Conservation (phyloP, 2,797 vertebrate genomes). For the Centroberyx gerrardi region DNA sequence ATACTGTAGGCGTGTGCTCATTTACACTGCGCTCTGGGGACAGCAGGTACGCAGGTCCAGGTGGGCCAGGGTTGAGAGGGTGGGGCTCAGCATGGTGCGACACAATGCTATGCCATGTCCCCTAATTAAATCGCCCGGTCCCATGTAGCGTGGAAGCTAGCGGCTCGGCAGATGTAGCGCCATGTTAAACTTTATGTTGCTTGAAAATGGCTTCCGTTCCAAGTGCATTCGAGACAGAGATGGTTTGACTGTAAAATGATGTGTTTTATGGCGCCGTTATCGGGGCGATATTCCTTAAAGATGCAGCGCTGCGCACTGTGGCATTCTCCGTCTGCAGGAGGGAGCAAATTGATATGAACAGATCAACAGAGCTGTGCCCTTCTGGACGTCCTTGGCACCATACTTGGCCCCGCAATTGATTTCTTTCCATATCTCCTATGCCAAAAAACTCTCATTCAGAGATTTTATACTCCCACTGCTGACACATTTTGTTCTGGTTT, state of each 20-base stretch:
- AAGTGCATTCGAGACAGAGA: constrained; percentile 93
- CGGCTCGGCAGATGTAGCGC: constrained; percentile 95
- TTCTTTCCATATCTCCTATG: constrained; percentile 79
- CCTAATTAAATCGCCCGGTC: constrained; percentile 94
- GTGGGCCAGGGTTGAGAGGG: constrained; percentile 47
- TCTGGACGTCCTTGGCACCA: constrained; percentile 84
- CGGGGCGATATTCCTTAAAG: constrained; percentile 85
- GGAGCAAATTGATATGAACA: constrained; percentile 83
- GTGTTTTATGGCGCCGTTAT: constrained; percentile 91
- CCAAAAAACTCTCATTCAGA: constrained; percentile 82
- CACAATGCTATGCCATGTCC: constrained; percentile 62
- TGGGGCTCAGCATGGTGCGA: constrained; percentile 52
- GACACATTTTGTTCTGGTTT: constrained; percentile 76
- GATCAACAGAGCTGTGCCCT: constrained; percentile 82
- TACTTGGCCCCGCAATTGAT: constrained; percentile 82
- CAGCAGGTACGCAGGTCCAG: constrained; percentile 21
- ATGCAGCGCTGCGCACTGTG: constrained; percentile 77
- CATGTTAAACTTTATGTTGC: constrained; percentile 99
- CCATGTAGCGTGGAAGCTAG: constrained; percentile 91
- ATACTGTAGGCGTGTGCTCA: background rate
- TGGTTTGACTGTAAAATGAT: constrained; percentile 96
- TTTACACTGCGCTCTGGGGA: constrained; percentile 14
- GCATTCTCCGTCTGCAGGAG: constrained; percentile 78
- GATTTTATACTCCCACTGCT: constrained; percentile 79
- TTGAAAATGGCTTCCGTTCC: constrained; percentile 97